phyloP scores from a whole-genome alignment of 2,888 invertebrate genomes.

The Pristionchus mayeri region DNA sequence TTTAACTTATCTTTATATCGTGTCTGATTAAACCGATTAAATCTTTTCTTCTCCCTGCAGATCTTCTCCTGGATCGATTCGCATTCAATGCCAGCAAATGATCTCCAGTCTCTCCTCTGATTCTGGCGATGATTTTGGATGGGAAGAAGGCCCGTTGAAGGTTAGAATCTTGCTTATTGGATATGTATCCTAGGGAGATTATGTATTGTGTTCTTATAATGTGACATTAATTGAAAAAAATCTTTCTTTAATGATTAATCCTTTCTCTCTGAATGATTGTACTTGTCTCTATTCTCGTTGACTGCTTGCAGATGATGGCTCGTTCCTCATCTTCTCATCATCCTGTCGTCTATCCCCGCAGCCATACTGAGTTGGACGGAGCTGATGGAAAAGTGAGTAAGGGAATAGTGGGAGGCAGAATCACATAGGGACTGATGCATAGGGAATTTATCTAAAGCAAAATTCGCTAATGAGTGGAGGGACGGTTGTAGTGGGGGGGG shows the following conservation, averaged over 20 bases:
- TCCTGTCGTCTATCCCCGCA: constrained; percentile 6
- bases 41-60: constrained; percentile 1
- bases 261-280: too few relatives aligned
- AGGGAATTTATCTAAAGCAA: too few relatives aligned
- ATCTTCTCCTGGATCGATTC: constrained; percentile 42
- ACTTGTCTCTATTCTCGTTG: too few relatives aligned
- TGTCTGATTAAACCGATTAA: too few relatives aligned
- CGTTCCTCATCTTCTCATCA: background rate
- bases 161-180: background rate
- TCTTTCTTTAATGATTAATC: too few relatives aligned
- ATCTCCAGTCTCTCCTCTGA: constrained; percentile 16
- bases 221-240: too few relatives aligned
- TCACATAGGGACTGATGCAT: too few relatives aligned
- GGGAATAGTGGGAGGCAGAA: too few relatives aligned
- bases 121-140: constrained; percentile 4
- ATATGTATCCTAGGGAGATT: background rate
- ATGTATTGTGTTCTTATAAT: too few relatives aligned
- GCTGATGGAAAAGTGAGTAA: background rate
- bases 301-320: background rate
- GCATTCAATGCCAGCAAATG: constrained; percentile 38
- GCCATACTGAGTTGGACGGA: background rate
- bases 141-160: background rate
- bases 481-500: too few relatives aligned
- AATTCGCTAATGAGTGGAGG: too few relatives aligned
- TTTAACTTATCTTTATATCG: too few relatives aligned